A percentile compares a stretch with the other conserved stretches of the same genome.
phyloP scores from a whole-genome alignment of 2,797 vertebrate species.

The Oreortyx pictus region DNA sequence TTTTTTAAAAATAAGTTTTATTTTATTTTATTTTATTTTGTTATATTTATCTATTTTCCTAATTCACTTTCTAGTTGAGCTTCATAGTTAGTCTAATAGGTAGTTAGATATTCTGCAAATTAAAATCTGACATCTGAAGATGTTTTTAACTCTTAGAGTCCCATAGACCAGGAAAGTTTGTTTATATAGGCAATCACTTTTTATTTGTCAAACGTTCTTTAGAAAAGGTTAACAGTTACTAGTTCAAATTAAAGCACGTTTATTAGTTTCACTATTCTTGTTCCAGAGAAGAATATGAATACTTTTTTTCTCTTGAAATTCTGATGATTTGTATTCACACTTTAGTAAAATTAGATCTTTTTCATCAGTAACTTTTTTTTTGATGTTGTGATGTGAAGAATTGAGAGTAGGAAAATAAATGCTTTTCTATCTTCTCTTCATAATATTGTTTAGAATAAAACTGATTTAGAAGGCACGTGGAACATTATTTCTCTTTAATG shows the following conservation, averaged over 20 bases:
- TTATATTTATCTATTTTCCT: accelerated
- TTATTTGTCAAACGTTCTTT: slow-evolving; percentile 25
- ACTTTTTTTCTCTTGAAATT: slow-evolving; percentile 1
- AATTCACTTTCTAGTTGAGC: not conserved
- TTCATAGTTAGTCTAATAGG: slow-evolving; percentile 51
- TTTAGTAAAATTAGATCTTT: slow-evolving; percentile 14
- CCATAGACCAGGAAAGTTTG: not conserved
- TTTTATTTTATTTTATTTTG: too few relatives aligned
- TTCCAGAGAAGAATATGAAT: not conserved
- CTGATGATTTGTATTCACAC: not conserved
- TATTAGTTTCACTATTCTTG: not conserved
- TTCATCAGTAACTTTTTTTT: not conserved
- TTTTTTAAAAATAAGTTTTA: not conserved
- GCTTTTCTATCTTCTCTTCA: not conserved
- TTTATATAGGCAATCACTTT: not conserved
- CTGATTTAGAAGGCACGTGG: not conserved
- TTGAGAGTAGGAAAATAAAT: not conserved
- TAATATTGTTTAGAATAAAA: not conserved
- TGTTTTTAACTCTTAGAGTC: slow-evolving; percentile 47
- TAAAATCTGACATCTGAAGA: slow-evolving; percentile 43
- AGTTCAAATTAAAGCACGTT: not conserved
- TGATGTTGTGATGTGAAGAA: not conserved
- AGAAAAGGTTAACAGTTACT: slow-evolving; percentile 39
- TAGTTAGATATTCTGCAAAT: slow-evolving; percentile 20
- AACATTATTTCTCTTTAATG: not conserved